phyloP scores from a whole-genome alignment of 2,888 invertebrate genomes.

The Agrotis clavis region DNA sequence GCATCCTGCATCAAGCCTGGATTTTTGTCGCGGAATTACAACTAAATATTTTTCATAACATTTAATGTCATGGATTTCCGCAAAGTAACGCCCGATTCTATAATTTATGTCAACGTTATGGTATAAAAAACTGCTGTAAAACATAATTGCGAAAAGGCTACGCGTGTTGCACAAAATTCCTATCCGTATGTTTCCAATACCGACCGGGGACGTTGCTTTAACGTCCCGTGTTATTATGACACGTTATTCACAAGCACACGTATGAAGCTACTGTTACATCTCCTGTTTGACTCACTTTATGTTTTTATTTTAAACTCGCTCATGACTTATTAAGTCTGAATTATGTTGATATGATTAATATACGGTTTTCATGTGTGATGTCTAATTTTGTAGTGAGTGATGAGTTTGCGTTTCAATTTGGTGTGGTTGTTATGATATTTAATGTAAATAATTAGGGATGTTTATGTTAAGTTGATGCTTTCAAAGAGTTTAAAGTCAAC shows the following conservation, averaged over 20 bases:
- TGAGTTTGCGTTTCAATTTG: constrained; percentile 12
- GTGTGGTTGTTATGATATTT: constrained; percentile 2
- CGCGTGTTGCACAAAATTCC: not conserved
- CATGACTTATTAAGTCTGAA: constrained; percentile 30
- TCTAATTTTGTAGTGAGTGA: constrained; percentile 4
- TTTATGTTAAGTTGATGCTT: not conserved
- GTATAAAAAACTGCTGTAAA: too few relatives aligned
- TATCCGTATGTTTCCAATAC: constrained; percentile 19
- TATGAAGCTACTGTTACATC: constrained; percentile 9
- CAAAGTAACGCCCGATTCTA: too few relatives aligned
- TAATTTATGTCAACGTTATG: too few relatives aligned
- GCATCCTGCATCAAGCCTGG: too few relatives aligned
- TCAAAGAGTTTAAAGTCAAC: not conserved
- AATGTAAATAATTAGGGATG: not conserved
- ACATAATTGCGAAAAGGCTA: too few relatives aligned
- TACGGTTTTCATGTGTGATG: constrained; percentile 20
- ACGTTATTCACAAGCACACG: constrained; percentile 48
- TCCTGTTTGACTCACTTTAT: constrained; percentile 20
- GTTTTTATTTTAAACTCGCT: constrained; percentile 57
- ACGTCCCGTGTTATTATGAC: constrained; percentile 52
- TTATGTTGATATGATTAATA: constrained; percentile 45
- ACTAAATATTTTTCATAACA: too few relatives aligned
- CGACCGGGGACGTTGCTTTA: constrained; percentile 40
- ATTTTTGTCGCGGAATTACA: too few relatives aligned
- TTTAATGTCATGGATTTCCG: too few relatives aligned